Evolutionary conservation across 2,888 invertebrate species (phyloP).

Genomic region (Chloroclystis v-ata): DNA sequence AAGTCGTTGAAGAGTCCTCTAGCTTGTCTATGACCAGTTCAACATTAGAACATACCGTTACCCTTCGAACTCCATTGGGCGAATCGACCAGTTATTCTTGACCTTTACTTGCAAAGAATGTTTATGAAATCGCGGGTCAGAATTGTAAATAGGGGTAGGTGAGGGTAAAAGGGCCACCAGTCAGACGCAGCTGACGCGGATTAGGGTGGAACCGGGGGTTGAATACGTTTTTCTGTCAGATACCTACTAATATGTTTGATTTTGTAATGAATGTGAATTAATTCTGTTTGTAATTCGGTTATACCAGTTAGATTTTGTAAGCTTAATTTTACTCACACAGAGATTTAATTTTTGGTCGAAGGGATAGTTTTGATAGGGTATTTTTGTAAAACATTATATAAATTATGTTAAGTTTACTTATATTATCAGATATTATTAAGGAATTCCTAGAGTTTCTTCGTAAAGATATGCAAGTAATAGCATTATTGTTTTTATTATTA

Average conservation of each 20-base stretch:
- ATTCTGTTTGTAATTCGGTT: slow-evolving; percentile 15
- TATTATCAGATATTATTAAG: too few relatives aligned
- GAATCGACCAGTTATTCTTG: slow-evolving; percentile 42
- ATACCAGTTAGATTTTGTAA: background rate
- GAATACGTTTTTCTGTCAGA: slow-evolving; percentile 37
- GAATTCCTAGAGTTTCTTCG: too few relatives aligned
- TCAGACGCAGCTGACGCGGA: slow-evolving; percentile 75
- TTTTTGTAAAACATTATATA: too few relatives aligned
- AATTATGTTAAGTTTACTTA: too few relatives aligned
- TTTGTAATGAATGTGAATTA: slow-evolving; percentile 31
- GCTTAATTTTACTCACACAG: background rate
- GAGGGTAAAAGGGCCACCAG: slow-evolving; percentile 52
- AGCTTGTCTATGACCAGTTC: too few relatives aligned
- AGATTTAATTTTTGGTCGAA: too few relatives aligned
- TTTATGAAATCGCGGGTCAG: slow-evolving; percentile 39
- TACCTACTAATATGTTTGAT: slow-evolving; percentile 41
- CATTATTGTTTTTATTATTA: too few relatives aligned
- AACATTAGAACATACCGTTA: too few relatives aligned
- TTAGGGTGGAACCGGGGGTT: slow-evolving; percentile 69
- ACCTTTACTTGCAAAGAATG: slow-evolving; percentile 35
- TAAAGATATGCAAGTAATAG: too few relatives aligned
- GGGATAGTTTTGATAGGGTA: too few relatives aligned
- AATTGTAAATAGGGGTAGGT: slow-evolving; percentile 57
- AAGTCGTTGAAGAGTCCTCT: too few relatives aligned
- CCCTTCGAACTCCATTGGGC: background rate